Conservation (phyloP, 2,113 vertebrate genomes). For the Odontophorus gujanensis region DNA sequence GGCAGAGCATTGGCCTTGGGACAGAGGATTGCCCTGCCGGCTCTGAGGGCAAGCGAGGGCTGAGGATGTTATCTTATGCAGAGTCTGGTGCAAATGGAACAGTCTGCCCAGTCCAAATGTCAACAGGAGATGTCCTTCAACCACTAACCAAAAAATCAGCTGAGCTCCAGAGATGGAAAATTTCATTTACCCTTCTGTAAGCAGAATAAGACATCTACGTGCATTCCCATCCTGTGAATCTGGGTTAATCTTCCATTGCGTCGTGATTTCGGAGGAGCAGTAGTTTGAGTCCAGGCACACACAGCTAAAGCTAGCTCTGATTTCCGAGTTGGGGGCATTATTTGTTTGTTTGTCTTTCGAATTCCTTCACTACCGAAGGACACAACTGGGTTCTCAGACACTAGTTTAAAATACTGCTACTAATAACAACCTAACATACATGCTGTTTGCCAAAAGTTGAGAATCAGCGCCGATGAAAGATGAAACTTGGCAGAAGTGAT, state of each 20-base stretch:
- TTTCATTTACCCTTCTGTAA: not conserved
- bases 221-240: conserved; percentile 23
- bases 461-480: conserved; percentile 28
- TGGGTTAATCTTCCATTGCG: conserved; percentile 25
- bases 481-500: conserved; percentile 46
- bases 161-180: not conserved
- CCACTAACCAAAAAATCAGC: not conserved
- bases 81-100: not conserved
- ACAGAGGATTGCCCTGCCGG: not conserved
- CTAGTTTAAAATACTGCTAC: conserved; percentile 11
- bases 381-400: not conserved
- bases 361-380: not conserved
- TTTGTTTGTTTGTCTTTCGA: not conserved
- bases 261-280: conserved; percentile 38
- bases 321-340: not conserved
- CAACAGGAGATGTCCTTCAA: not conserved
- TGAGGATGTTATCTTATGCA: not conserved
- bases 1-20: rapidly evolving
- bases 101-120: not conserved
- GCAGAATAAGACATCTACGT: conserved; percentile 27
- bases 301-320: not conserved
- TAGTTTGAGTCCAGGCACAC: conserved; percentile 40
- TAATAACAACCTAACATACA: not conserved
- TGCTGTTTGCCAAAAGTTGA: conserved; percentile 7
- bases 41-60: rapidly evolving